Base-by-base conservation (phyloP, 2,113 vertebrate species). In the Bos javanicus region DNA sequence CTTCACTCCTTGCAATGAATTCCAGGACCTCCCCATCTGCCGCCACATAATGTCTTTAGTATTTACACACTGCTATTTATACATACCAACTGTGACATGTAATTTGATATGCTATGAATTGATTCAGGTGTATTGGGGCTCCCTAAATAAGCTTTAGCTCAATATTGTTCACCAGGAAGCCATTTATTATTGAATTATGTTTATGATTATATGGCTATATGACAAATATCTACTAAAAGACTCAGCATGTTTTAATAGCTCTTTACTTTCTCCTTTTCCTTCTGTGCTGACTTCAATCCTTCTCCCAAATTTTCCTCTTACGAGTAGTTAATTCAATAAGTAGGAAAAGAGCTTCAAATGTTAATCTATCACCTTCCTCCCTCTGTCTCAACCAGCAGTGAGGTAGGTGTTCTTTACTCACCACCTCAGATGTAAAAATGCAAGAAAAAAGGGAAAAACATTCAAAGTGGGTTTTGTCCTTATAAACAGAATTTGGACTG, bases 131-230 rank as follows among this genome's bases (percentile, higher is more conserved):
- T 90, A 56, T 52, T 90, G 60, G 59, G 71, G 59, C 71, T 90
- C 88, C 96, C 48, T 80, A 92, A 91, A 82, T 88, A 96, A 96
- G n/a, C 0, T 17, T 92, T 36, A 89, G 84, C 36, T 87, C 71
- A 56, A 46, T 90, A 83, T 83, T 83, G 81, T 97, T 89, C 95
- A 91, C 21, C 43, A 60, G 84, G 88, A 96, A 86, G 36, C 71
- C 91, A 60, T 89, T 95, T 88, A 86, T 91, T 92, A 92, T 78
- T 95, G 95, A 87, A 78, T 94, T 96, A 94, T 71, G 80, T 71
- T 97, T 94, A 95, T 94, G 90, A 83, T 36, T 48, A 2, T 52
- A 43, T 60, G n/a, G 21, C 50, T 94, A 80, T 59, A 60, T 91
- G 80, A 67, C 90, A 84, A 94, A 96, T 88, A 57, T 46, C 64